phyloP scores from a whole-genome alignment of 2,113 vertebrate genomes.

The Pygathrix nemaeus region DNA sequence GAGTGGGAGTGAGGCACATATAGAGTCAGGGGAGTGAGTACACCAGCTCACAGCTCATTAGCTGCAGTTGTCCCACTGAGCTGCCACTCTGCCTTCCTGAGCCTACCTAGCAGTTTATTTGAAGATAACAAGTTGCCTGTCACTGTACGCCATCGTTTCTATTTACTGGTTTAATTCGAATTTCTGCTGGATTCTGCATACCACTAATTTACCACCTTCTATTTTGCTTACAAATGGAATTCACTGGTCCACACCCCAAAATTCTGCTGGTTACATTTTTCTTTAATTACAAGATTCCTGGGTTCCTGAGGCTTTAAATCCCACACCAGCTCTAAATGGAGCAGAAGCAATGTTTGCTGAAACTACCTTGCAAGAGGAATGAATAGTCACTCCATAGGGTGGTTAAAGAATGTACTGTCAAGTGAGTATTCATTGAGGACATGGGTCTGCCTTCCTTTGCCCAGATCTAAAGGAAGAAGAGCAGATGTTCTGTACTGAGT shows the following conservation, averaged over 20 bases:
- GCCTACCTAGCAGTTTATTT: neutral
- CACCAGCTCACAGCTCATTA: neutral
- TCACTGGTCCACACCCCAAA: neutral
- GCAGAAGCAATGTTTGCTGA: neutral
- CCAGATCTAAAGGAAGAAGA: neutral
- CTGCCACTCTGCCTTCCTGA: neutral
- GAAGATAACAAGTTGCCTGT: neutral
- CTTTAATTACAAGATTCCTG: slow-evolving; percentile 21
- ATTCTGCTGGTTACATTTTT: slow-evolving; percentile 15
- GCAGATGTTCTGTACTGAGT: too few species aligned
- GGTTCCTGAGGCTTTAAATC: neutral
- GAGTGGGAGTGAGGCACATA: neutral
- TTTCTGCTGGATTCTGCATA: slow-evolving; percentile 33
- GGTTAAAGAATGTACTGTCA: neutral
- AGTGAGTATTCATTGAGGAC: neutral
- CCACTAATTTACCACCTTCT: neutral
- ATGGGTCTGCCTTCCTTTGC: neutral
- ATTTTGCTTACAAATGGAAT: slow-evolving; percentile 38
- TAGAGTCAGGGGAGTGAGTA: neutral
- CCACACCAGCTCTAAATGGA: neutral
- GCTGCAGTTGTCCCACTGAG: neutral
- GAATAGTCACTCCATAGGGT: neutral
- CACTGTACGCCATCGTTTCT: neutral
- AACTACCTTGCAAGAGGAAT: neutral
- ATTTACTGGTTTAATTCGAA: slow-evolving; percentile 54